Evolutionary conservation across 2,888 invertebrate species (phyloP), one percentile per base, ranked within the genome.

Genomic region (Standfussiana lucernea): DNA sequence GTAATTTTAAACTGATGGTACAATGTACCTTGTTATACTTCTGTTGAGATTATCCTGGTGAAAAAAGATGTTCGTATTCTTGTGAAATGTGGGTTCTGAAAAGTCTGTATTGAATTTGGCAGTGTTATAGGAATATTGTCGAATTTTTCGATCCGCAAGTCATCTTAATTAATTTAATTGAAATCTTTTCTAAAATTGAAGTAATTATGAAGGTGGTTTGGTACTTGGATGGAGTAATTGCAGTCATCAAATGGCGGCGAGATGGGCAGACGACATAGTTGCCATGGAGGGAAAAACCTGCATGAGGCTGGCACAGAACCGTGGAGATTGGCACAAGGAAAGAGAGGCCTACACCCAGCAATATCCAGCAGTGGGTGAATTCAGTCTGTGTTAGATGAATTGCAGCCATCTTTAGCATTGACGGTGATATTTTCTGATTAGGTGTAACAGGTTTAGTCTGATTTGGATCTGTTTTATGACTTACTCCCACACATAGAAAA

Each of bases 161-260:
- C 83, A 75, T 81, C 56, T 24, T 74, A 70, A 87, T 86, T 87
- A 82, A 86, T 88, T 71, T 79, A 76, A 83, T 80, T 85, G 61
- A 69, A 47, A 73, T 67, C 64, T 77, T 72, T 70, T 35, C 67
- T 68, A 42, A 13, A 56, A 47, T 72, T 69, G 37, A 56, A 47
- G 32, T 66, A 69, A 74, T 66, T 69, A 76, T 56, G 28, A 47
- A 45, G 28, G 13, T 61, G 61, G 61, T 1, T 61, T 32, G 59
- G 21, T 40, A 67, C 6, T 45, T 65, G 42, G 7, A 35, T n/a
- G 40, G 15, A 40, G 40, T 64, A 64, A 64, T 28, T 64, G 28
- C 40, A 64, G 64, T 64, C 40, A n/a, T 64, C n/a, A n/a, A n/a
- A n/a, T n/a, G n/a, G n/a, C n/a, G n/a, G n/a, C n/a, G n/a, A n/a